Percentiles rank a stretch among this genome's conserved stretches.
These are phyloP conservation scores for Paracanthobrama guichenoti DNA, from an alignment of 2,113 vertebrate species.

Conservation along the genomic window DNA sequence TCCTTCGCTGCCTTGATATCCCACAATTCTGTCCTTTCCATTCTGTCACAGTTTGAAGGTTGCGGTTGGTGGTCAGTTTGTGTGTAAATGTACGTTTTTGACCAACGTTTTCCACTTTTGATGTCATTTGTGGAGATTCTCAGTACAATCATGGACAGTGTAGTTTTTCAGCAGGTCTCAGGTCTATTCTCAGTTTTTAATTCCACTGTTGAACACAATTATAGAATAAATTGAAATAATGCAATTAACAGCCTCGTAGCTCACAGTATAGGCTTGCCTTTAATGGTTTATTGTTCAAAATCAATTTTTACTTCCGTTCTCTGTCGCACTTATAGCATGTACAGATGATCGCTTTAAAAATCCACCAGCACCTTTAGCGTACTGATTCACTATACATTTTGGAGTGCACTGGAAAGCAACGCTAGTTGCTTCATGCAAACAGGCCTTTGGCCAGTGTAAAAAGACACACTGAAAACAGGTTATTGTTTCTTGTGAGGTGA, in stretches of 20 bases:
- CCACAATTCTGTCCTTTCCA: too few relatives aligned
- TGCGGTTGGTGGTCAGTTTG: too few relatives aligned
- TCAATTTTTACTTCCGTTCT: not conserved
- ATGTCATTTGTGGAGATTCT: not conserved
- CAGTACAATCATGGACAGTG: not conserved
- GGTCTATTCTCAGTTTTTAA: too few relatives aligned
- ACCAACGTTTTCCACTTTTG: too few relatives aligned
- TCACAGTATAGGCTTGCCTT: not conserved
- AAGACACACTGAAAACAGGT: not conserved
- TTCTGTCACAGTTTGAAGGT: too few relatives aligned
- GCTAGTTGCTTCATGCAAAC: not conserved
- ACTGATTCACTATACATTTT: not conserved
- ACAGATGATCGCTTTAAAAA: not conserved
- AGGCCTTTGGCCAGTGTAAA: not conserved
- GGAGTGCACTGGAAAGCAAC: not conserved
- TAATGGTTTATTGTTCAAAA: not conserved
- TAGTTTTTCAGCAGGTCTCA: not conserved
- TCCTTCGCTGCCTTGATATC: too few relatives aligned
- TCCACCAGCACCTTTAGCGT: not conserved
- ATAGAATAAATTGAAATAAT: not conserved
- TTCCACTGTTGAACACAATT: not conserved
- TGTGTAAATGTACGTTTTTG: too few relatives aligned
- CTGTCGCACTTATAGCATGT: not conserved
- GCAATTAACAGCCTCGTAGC: not conserved
- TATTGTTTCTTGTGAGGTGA: not conserved